phyloP scores from a whole-genome alignment of 1,140 invertebrate species.

The Drosophila arizonae region DNA sequence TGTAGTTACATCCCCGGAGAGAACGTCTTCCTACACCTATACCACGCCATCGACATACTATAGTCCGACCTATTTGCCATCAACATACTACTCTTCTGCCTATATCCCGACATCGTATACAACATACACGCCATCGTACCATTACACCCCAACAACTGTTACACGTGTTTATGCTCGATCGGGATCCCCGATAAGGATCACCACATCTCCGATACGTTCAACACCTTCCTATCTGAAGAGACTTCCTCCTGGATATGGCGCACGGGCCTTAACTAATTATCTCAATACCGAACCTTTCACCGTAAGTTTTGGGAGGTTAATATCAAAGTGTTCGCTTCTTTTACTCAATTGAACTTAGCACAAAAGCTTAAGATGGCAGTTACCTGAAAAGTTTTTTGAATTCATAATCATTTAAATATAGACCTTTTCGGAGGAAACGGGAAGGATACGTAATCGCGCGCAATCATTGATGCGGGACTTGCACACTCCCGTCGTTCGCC shows the following conservation, averaged over 20 bases:
- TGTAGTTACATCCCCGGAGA: conserved; percentile 83
- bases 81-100: conserved; percentile 85
- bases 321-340: conserved; percentile 84
- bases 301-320: conserved; percentile 63
- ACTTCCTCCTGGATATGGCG: conserved; percentile 86
- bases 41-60: conserved; percentile 66
- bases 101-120: conserved; percentile 74
- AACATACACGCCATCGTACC: conserved; percentile 76
- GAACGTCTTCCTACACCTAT: conserved; percentile 67
- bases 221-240: conserved; percentile 88
- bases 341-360: not conserved
- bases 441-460: conserved; percentile 89
- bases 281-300: conserved; percentile 87
- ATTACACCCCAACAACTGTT: conserved; percentile 73
- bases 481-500: conserved; percentile 88
- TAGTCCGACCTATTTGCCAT: conserved; percentile 72
- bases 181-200: conserved; percentile 85
- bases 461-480: conserved; percentile 88
- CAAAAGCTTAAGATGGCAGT: not conserved
- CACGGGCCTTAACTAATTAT: conserved; percentile 88
- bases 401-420: conserved; percentile 68
- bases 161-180: conserved; percentile 72
- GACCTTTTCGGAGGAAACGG: conserved; percentile 91
- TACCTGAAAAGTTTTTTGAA: not conserved
- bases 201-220: conserved; percentile 84